These are phyloP conservation scores for Cathartes aura DNA, from an alignment of 2,113 vertebrate genomes.

Conservation along the genomic window DNA sequence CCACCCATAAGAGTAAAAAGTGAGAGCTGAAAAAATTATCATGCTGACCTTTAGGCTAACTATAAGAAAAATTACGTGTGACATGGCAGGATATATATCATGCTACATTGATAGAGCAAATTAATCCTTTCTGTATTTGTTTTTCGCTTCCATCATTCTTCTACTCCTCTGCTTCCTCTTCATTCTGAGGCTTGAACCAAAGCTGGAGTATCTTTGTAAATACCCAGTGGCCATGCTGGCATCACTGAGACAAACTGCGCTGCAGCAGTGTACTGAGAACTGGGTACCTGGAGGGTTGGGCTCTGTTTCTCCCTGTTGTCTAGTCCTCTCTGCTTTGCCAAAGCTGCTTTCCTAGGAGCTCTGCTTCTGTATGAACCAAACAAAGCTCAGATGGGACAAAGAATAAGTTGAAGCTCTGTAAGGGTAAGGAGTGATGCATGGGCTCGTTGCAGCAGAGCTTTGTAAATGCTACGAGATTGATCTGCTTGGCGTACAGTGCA, in stretches of 20 bases:
- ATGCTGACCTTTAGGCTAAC: neutral
- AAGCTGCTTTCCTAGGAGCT: neutral
- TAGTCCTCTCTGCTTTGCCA: neutral
- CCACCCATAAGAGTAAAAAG: neutral
- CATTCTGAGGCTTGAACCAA: neutral
- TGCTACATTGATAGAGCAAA: neutral
- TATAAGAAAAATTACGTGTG: neutral
- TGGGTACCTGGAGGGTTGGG: neutral
- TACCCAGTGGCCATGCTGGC: neutral
- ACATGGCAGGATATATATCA: neutral
- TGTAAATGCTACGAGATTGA: neutral
- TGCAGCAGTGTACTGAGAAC: neutral
- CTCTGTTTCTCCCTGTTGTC: neutral
- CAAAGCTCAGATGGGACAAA: neutral
- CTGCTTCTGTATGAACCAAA: neutral
- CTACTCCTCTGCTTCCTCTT: neutral
- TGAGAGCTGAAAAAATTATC: neutral
- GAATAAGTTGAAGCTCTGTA: neutral
- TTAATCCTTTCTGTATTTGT: neutral
- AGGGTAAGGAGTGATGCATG: neutral
- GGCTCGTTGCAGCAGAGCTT: neutral
- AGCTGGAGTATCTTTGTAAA: neutral
- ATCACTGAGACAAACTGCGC: neutral
- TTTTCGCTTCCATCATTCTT: accelerated
- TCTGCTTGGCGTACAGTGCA: neutral